Evolutionary conservation across 2,113 vertebrate genomes (phyloP).

Genomic region (Aphelocoma coerulescens): DNA sequence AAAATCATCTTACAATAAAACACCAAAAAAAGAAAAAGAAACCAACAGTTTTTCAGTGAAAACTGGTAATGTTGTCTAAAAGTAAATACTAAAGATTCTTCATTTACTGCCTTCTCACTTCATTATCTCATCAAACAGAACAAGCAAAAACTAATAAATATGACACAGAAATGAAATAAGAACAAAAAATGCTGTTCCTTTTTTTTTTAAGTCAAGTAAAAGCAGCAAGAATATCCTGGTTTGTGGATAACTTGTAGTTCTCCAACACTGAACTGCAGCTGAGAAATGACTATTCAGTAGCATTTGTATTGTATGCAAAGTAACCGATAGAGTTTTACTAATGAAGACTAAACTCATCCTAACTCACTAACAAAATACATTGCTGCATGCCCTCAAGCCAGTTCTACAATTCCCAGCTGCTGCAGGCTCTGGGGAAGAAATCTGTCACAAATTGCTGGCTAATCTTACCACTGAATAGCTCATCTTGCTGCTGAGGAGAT

Average conservation of each 20-base stretch:
- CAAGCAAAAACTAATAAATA: neutral
- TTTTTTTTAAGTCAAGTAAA: neutral
- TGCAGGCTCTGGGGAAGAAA: neutral
- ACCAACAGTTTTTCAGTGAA: neutral
- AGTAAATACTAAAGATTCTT: neutral
- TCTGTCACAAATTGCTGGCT: neutral
- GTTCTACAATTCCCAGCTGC: neutral
- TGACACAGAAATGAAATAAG: rapidly evolving
- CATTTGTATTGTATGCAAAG: neutral
- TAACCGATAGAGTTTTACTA: neutral
- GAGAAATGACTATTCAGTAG: neutral
- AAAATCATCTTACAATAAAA: neutral
- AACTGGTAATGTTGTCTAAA: neutral
- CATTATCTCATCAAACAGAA: neutral
- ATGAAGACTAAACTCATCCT: neutral
- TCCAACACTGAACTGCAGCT: neutral
- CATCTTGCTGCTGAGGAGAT: neutral
- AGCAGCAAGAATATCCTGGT: neutral
- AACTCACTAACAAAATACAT: neutral
- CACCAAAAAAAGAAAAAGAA: neutral
- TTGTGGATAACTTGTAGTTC: neutral
- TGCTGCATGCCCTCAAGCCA: neutral
- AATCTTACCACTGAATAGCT: neutral
- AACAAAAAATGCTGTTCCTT: neutral
- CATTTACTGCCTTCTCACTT: neutral